Conservation (phyloP, 2,888 invertebrate genomes). For the Philereme vetulata region DNA sequence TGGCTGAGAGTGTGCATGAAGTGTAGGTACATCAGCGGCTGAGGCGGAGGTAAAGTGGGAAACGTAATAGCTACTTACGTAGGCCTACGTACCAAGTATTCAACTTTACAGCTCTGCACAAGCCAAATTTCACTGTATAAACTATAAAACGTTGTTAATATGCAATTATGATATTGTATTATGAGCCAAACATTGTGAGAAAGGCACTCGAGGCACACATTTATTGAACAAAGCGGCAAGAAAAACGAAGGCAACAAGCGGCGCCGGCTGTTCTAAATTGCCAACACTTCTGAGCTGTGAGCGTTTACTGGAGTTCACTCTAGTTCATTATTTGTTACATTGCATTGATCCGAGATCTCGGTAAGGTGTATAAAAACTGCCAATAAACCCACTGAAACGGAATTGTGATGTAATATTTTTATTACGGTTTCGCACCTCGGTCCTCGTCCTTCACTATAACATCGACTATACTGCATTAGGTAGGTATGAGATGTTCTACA, state of each 20-base stretch:
- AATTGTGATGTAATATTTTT: constrained; percentile 37
- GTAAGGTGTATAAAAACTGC: constrained; percentile 44
- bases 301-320: constrained; percentile 66
- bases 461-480: background rate
- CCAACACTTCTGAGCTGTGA: constrained; percentile 68
- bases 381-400: constrained; percentile 36
- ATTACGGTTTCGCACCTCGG: constrained; percentile 25
- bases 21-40: constrained; percentile 19
- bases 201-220: constrained; percentile 65
- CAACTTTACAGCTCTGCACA: constrained; percentile 23
- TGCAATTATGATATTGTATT: constrained; percentile 59
- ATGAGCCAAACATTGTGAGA: constrained; percentile 62
- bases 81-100: constrained; percentile 22
- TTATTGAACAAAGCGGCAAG: constrained; percentile 74
- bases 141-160: constrained; percentile 41
- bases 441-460: constrained; percentile 11
- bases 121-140: constrained; percentile 28
- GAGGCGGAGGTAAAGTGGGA: constrained; percentile 20
- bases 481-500: background rate
- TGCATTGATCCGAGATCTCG: constrained; percentile 60
- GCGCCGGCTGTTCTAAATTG: constrained; percentile 75
- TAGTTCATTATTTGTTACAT: constrained; percentile 74
- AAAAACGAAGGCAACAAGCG: constrained; percentile 73
- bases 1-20: constrained; percentile 23
- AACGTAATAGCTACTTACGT: constrained; percentile 20